Base-by-base conservation (phyloP, 2,797 vertebrate genomes). In the Myoxocephalus aenaeus region DNA sequence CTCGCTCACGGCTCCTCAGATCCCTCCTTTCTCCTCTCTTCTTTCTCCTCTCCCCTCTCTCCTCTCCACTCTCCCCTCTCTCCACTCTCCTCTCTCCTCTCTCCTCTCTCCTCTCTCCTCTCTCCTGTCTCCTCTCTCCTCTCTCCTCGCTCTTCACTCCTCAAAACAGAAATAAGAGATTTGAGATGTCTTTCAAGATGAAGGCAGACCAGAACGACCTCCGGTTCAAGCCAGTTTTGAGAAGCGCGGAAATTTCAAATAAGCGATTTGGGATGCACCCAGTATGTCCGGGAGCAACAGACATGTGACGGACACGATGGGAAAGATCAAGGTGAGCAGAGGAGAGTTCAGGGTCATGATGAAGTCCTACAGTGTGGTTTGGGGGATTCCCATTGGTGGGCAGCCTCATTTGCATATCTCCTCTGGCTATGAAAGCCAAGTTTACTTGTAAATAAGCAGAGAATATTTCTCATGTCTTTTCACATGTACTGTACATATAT, bases 241-340 rank as follows among this genome's bases (percentile, higher is more conserved):
- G 20, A 4, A 51, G 48, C 20, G 14, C 22, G 48, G 20, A n/a
- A n/a, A 51, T 51, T 11, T 51, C 50, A 22, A 22, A 51, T 22
- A 22, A 22, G 50, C 12, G 50, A 22, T 10, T 51, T 12, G 44
- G 6, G 10, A 22, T 22, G 50, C 50, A 22, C n/a, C n/a, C 50
- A 22, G 22, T 66, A 78, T 86, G 27, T 75, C 57, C 7, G 7
- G 36, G 27, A 53, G 48, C 10, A 62, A 34, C 22, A 36, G 42
- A 72, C 75, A 80, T 84, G 82, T 87, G 77, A 85, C 51, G 10
- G 70, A 65, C 54, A 68, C n/a, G 75, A 25, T 27, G 18, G 25
- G 48, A 48, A 76, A 79, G 51, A 53, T 65, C 40, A 64, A 29
- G 32, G 25, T 12, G 10, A 67, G 32, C 17, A 18, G 29, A 63